A percentile compares a stretch with the other conserved stretches of the same genome.
Evolutionary conservation across 2,113 vertebrate genomes (phyloP).

Genomic region (Myxocyprinus asiaticus): DNA sequence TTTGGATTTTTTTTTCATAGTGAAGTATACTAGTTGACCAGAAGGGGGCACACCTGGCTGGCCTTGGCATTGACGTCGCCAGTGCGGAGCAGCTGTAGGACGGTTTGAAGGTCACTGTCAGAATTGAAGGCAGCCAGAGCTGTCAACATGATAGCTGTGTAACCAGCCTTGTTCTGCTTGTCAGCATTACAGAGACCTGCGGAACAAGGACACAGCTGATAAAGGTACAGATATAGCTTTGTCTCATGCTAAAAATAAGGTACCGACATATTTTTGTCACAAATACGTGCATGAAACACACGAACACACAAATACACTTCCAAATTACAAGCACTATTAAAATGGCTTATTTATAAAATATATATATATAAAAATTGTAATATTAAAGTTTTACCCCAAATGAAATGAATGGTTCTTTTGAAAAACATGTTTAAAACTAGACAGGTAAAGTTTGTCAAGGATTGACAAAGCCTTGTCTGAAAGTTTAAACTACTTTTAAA

Average conservation of each 20-base stretch:
- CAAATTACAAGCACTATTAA: neutral
- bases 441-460: no score
- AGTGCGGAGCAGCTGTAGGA: constrained; percentile 82
- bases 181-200: constrained; percentile 89
- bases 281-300: neutral
- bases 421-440: no score
- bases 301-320: no score
- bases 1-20: no score
- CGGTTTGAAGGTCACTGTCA: constrained; percentile 81
- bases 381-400: no score
- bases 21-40: constrained; percentile 30
- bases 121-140: constrained; percentile 86
- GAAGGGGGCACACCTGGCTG: constrained; percentile 84
- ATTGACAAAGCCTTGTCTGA: no score
- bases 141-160: constrained; percentile 91
- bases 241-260: constrained; percentile 9
- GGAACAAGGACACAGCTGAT: constrained; percentile 26
- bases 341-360: no score
- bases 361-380: no score
- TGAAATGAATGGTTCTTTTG: no score
- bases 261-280: neutral
- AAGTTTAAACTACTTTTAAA: no score
- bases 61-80: constrained; percentile 89
- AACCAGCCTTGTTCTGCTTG: constrained; percentile 91
- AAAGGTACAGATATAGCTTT: constrained; percentile 25